Evolutionary conservation across 1,140 invertebrate species (phyloP), one percentile per base, ranked within the genome.

Genomic region (Drosophila ambigua): DNA sequence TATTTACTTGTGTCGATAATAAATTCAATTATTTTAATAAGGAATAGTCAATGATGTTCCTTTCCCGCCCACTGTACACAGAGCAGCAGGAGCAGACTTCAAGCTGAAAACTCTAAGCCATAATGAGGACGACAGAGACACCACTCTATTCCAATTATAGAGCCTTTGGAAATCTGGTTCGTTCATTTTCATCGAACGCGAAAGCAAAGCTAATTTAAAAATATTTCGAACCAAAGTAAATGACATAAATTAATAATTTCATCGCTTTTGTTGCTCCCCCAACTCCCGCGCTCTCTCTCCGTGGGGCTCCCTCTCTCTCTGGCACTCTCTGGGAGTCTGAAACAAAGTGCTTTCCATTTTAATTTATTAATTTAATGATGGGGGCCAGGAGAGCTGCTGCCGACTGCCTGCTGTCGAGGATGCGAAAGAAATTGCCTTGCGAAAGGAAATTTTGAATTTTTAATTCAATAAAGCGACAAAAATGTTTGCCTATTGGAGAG

Each of bases 351-450:
- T 87, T 88, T 87, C 61, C 76, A 88, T 87, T 87, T 83, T 88
- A 88, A 87, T 87, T 87, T 87, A 87, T 87, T 88, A 88, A 87
- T 87, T 87, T 89, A 87, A 87, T 87, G 79, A 72, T 48, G 75
- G 60, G 59, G 43, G 57, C 20, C 46, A 26, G 44, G 59, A 55
- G 66, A 55, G 31, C 31, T 11, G 9, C 9, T 39, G 35, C 9
- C 4, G 9, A 4, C 35, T 39, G 35, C 35, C 35, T 39, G 35
- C 68, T 46, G 35, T 51, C 16, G 39, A 49, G 44, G 59, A 13
- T 31, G 51, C 23, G 28, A 53, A 72, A 62, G 51, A 63, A 73
- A 73, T 73, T 64, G 58, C 71, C 69, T 51, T 49, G 52, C 16
- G 52, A 74, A 58, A 64, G 72, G 39, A 76, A 67, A 76, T 75